phyloP scores from a whole-genome alignment of 2,797 vertebrate genomes.

The Oreonectes daqikongensis region DNA sequence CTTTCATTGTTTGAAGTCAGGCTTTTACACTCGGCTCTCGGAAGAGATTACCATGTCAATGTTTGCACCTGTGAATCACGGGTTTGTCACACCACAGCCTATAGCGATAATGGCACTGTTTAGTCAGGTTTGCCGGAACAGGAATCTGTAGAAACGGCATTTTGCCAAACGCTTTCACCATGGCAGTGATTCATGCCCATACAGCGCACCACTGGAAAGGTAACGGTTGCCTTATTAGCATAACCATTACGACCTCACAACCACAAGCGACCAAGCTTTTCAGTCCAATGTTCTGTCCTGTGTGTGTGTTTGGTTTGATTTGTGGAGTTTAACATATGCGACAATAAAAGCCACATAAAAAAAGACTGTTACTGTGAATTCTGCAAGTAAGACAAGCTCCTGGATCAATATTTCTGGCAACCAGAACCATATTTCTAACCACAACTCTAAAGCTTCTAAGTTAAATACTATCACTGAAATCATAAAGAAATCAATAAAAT shows the following conservation, averaged over 20 bases:
- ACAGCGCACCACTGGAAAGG: constrained; percentile 37
- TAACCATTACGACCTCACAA: constrained; percentile 44
- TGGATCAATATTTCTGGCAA: neutral
- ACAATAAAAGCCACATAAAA: constrained; percentile 33
- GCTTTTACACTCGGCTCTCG: constrained; percentile 47
- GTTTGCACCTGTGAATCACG: constrained; percentile 67
- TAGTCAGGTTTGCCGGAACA: constrained; percentile 49
- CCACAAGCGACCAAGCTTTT: constrained; percentile 20
- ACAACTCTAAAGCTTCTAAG: too few species aligned
- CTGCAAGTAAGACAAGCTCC: neutral
- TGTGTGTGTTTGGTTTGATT: constrained; percentile 52
- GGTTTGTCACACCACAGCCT: constrained; percentile 62
- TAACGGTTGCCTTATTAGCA: constrained; percentile 48
- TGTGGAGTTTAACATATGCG: constrained; percentile 40
- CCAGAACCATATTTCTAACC: neutral
- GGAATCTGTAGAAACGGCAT: constrained; percentile 42
- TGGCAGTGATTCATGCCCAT: constrained; percentile 44
- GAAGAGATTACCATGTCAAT: constrained; percentile 76
- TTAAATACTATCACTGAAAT: too few species aligned
- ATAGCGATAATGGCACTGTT: constrained; percentile 54
- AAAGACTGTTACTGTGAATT: constrained; percentile 30
- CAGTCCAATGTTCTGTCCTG: constrained; percentile 19
- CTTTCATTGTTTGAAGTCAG: constrained; percentile 63
- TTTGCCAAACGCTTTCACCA: constrained; percentile 40
- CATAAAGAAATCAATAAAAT: too few species aligned